These are phyloP conservation scores for Alviniconcha marisindica DNA, from an alignment of 1,140 invertebrate genomes.

Conservation along the genomic window DNA sequence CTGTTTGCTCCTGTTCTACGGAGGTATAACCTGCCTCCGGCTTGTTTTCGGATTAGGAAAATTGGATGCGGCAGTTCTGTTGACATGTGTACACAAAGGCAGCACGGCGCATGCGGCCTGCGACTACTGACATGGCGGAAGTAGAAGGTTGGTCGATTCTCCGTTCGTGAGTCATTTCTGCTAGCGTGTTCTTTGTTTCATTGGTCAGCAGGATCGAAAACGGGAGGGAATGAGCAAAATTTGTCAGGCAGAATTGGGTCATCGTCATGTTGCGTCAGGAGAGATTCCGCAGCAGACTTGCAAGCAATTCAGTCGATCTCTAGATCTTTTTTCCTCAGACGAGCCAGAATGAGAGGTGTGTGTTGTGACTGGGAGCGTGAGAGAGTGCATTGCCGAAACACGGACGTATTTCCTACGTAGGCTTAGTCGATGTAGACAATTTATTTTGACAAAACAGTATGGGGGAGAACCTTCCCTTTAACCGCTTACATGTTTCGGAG, in stretches of 20 bases:
- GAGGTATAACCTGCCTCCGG: not conserved
- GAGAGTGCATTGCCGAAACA: not conserved
- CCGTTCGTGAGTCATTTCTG: constrained; percentile 38
- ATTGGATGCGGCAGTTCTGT: constrained; percentile 5
- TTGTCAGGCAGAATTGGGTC: constrained; percentile 39
- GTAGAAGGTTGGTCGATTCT: constrained; percentile 13
- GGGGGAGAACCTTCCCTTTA: not conserved
- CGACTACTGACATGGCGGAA: constrained; percentile 38
- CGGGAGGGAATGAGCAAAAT: constrained; percentile 29
- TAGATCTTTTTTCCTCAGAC: too few relatives aligned
- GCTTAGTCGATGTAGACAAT: too few relatives aligned
- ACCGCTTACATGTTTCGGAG: not conserved
- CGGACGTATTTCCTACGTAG: not conserved
- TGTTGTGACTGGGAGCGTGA: not conserved
- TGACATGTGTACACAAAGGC: constrained; percentile 31
- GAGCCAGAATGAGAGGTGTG: not conserved
- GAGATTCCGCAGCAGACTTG: constrained; percentile 5
- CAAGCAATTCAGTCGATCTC: not conserved
- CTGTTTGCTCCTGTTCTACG: too few relatives aligned
- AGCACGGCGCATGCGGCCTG: constrained; percentile 28
- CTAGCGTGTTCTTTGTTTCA: constrained; percentile 64
- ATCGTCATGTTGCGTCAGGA: constrained; percentile 35
- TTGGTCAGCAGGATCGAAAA: constrained; percentile 45
- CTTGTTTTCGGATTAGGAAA: constrained; percentile 3
- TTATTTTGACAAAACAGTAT: too few relatives aligned